Evolutionary conservation across 2,797 vertebrate genomes (phyloP), one percentile per base, ranked within the genome.

Genomic region (Sebastes umbrosus): DNA sequence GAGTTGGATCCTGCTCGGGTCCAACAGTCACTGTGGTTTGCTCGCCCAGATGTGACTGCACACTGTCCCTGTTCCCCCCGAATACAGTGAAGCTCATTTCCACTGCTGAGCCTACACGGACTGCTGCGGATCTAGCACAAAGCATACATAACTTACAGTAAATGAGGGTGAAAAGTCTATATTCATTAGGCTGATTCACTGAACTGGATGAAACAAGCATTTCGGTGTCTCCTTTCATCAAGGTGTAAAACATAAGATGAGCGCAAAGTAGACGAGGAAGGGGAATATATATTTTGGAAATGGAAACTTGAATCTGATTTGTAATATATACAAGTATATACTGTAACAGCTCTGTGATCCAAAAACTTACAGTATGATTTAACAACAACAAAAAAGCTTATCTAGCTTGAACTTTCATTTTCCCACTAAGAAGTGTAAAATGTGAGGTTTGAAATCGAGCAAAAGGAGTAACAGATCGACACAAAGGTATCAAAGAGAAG

Each of bases 111-210:
- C 66, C 39, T 62, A 57, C 20, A 54, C 12, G 24, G 80, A 70
- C 69, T 57, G 71, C 73, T 77, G 82, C 72, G 65, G 65, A 86
- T 81, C 64, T 8, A n/a, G 70, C 72, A 86, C 71, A 87, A 81
- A 80, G 74, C 66, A 80, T 71, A 79, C 77, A 79, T 59, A 77
- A 79, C 18, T 16, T 82, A 73, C 60, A 82, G 74, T 70, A 85
- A 86, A 81, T 64, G 68, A 79, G 72, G 65, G 69, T 31, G 62
- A 83, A 80, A 81, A 84, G 74, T 75, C 79, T 68, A 50, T 63
- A 83, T 82, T 80, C 64, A 77, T 85, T 88, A 69, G 69, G 65
- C 69, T 83, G 76, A 86, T 75, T 86, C 73, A 67, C 63, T 84
- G 70, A 87, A 73, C 67, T 76, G 73, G 65, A 80, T 74, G 67